A percentile compares a stretch with the other conserved stretches of the same genome.
These are phyloP conservation scores for Phycodurus eques DNA, from an alignment of 2,113 vertebrate species.

Conservation along the genomic window DNA sequence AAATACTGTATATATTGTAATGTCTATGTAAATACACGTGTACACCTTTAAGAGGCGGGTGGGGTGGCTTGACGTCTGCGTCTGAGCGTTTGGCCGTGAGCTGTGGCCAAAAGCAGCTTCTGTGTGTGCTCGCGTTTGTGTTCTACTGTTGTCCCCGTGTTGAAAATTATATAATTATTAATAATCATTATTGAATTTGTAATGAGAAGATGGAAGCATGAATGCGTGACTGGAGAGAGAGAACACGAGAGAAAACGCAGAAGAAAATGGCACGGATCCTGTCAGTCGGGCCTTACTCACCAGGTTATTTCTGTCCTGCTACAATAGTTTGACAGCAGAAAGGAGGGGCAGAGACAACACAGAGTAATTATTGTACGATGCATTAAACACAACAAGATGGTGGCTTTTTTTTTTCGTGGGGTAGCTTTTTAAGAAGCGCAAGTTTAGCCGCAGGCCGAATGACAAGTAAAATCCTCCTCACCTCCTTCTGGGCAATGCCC, in stretches of 20 bases:
- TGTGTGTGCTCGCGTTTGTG: no score
- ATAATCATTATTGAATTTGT: background rate
- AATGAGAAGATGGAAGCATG: conserved; percentile 27
- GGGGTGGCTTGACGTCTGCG: no score
- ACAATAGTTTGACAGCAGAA: conserved; percentile 79
- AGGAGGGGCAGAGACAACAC: conserved; percentile 68
- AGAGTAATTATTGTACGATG: conserved; percentile 70
- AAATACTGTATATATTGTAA: no score
- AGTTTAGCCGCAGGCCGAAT: background rate
- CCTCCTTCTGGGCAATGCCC: conserved; percentile 98
- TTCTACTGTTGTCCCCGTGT: no score
- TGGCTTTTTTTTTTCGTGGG: conserved; percentile 2
- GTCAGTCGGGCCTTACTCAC: conserved; percentile 79
- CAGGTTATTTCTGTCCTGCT: conserved; percentile 99
- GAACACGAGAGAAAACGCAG: background rate
- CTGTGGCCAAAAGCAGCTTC: no score
- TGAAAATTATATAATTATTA: no score
- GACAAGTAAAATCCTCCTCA: conserved; percentile 52
- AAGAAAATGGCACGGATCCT: conserved; percentile 32
- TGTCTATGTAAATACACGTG: no score
- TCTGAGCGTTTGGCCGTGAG: no score
- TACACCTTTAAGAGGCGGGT: no score
- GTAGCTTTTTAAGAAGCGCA: conserved; percentile 6
- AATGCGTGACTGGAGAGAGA: background rate
- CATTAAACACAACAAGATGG: conserved; percentile 40